Conservation (phyloP, 2,888 invertebrate genomes). For the Macrosiphum euphorbiae region DNA sequence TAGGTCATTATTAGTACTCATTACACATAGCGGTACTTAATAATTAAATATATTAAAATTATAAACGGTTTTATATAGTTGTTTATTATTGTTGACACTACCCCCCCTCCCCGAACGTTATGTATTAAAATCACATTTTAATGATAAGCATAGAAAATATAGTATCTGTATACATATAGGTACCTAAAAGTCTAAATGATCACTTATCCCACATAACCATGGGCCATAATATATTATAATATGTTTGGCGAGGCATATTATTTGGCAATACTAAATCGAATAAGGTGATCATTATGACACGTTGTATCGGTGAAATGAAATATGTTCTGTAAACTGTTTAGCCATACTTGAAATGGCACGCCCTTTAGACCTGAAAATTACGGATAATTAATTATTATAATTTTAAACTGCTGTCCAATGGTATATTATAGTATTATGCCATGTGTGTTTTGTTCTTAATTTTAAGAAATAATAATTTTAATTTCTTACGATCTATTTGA, state of each 20-base stretch:
- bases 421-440: neutral
- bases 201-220: neutral
- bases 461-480: neutral
- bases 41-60: neutral
- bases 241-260: neutral
- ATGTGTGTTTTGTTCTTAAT: neutral
- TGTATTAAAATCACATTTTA: neutral
- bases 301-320: neutral
- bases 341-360: neutral
- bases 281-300: constrained; percentile 30
- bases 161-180: neutral
- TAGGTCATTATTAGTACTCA: neutral
- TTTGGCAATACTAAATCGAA: constrained; percentile 22
- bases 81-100: neutral
- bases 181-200: neutral
- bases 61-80: neutral
- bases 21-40: neutral
- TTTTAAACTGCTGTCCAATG: neutral
- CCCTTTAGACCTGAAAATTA: neutral
- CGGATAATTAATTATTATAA: neutral
- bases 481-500: neutral
- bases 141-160: neutral
- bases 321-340: neutral
- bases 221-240: neutral
- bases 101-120: neutral